A percentile compares a stretch with the other conserved stretches of the same genome.
phyloP scores from a whole-genome alignment of 2,888 invertebrate species.

The Pseudococcus jackbeardsleyi region DNA sequence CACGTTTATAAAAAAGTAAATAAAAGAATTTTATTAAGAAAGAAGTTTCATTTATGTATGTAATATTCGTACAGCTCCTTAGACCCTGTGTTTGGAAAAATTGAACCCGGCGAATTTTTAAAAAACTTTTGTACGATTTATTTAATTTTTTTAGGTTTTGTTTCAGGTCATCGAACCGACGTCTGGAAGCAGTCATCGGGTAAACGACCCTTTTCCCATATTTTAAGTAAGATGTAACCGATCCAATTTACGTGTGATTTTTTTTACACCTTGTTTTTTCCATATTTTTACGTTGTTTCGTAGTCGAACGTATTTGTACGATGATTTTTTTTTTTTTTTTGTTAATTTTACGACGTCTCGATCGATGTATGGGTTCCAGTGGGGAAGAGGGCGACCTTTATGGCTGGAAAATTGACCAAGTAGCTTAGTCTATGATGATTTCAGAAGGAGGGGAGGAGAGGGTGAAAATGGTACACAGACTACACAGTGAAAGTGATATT shows the following conservation, averaged over 20 bases:
- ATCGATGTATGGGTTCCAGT: neutral
- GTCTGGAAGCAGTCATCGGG: neutral
- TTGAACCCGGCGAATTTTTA: no score
- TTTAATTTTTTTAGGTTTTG: neutral
- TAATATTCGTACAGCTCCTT: neutral
- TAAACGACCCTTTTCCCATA: neutral
- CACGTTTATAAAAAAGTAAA: conserved; percentile 28
- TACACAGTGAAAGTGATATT: conserved; percentile 60
- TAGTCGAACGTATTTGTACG: neutral
- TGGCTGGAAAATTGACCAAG: neutral
- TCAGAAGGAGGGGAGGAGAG: neutral
- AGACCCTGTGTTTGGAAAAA: neutral
- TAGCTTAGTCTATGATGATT: neutral
- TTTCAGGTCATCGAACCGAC: conserved; percentile 14
- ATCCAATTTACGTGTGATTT: neutral
- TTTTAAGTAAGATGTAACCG: neutral
- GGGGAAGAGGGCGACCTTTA: neutral
- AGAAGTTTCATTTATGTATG: conserved; percentile 16
- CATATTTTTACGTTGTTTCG: neutral
- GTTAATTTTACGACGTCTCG: neutral
- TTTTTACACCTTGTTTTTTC: neutral
- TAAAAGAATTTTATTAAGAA: conserved; percentile 35
- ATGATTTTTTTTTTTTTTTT: neutral
- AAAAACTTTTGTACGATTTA: neutral
- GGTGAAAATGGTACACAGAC: conserved; percentile 53